Base-by-base conservation (phyloP, 2,797 vertebrate species). In the Rhinichthys osculus region DNA sequence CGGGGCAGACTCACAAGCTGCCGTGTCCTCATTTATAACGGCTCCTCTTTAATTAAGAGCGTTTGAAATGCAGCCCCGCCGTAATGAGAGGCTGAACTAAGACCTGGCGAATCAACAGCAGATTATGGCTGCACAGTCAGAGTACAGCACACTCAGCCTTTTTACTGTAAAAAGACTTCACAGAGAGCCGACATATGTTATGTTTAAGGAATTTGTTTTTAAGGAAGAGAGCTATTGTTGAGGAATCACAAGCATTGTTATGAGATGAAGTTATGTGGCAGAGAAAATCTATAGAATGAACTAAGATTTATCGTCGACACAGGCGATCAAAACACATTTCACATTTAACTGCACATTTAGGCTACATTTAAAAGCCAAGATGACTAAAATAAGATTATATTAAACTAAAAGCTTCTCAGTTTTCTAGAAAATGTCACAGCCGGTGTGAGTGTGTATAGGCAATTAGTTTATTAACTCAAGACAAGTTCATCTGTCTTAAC, bases 101-200 rank as follows among this genome's bases (percentile, higher is more conserved):
- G 92, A 91, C 78, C 86, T 87, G 79, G 62, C 91, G 94, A 95
- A 96, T 95, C 92, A 94, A 92, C 92, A 95, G 93, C 95, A 95
- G 93, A 95, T 94, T 90, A 94, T 92, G 89, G 92, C 92, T 89
- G 82, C 71, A 87, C 87, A 86, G 89, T 92, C 90, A 92, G 91
- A 94, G 87, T 57, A 70, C 78, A 82, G 84, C 89, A 82, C 84
- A 73, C 76, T 78, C 42, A 74, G 16, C 80, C 66, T 21, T 30
- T 8, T 57, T 78, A 52, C 33, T 78, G 23, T 13, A 17, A 47
- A 84, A 44, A 64, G 66, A 72, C 52, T 71, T 76, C 8, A 80
- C 21, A 72, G 50, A 62, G 19, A 47, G 14, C 6, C 62, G 1
- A 19, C 33, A 57, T 16, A 6, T 42, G 35, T 54, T 14, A 54